Evolutionary conservation across 1,140 invertebrate genomes (phyloP), one percentile per base, ranked within the genome.

Genomic region (Stegodyphus dumicola): DNA sequence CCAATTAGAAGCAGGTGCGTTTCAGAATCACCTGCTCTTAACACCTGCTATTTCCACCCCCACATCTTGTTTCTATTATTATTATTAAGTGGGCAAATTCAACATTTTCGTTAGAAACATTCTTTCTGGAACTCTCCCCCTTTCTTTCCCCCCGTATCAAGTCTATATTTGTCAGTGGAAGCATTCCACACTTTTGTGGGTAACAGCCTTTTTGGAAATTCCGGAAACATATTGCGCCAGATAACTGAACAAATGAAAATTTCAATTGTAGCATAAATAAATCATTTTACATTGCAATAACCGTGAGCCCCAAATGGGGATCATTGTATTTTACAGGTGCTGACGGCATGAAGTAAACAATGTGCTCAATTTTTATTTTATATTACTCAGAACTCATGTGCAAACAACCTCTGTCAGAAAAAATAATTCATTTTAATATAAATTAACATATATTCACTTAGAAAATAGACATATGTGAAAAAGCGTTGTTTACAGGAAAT

Each of bases 381-480:
- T 74, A 74, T 74, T 74, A 74, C 71, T 74, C 71, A 74, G 71
- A 74, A 74, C 71, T 74, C 71, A 74, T 74, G 71, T 74, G 71
- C 71, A 74, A 74, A 74, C 71, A 74, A 74, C 71, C 71, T 74
- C 71, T 74, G 71, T 74, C 71, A 74, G 71, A 74, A 74, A 74
- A 74, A 74, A 74, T 74, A 74, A 74, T 74, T 74, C 71, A 74
- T 74, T 74, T 74, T 74, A 74, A 74, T 74, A 74, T 74, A 74
- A 74, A 74, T 74, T 74, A 74, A 74, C 71, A 74, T 52, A 74
- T 74, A 74, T 74, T 74, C 71, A 74, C 71, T 74, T 74, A 74
- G 71, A 74, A 74, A 74, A 74, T 74, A 74, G 71, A 54, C 71
- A 74, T 74, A 52, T 74, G 71, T 74, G 71, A 74, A 74, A 74